Percentiles rank a stretch among this genome's conserved stretches.
Conservation (phyloP, 2,888 invertebrate species). For the Gerris lacustris region DNA sequence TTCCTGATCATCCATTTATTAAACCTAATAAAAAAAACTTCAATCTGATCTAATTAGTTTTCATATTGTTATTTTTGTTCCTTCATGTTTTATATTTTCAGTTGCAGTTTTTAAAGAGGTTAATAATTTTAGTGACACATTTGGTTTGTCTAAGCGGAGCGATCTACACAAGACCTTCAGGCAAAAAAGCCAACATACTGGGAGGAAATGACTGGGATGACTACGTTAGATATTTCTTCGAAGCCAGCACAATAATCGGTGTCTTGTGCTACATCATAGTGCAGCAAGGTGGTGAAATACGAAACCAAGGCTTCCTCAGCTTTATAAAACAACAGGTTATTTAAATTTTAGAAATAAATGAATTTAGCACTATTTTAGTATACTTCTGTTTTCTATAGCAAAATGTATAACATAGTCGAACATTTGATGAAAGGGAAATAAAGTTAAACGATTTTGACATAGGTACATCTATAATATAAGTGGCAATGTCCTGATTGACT, state of each 20-base stretch:
- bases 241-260: constrained; percentile 71
- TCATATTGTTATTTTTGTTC: too few species aligned
- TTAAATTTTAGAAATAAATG: constrained; percentile 28
- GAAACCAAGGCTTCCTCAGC: constrained; percentile 80
- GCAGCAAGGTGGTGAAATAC: constrained; percentile 88
- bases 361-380: too few species aligned
- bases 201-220: constrained; percentile 42
- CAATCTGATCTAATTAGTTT: too few species aligned
- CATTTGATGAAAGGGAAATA: too few species aligned
- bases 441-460: too few species aligned
- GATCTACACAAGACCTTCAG: constrained; percentile 76
- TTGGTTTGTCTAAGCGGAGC: constrained; percentile 76
- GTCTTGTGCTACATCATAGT: constrained; percentile 78
- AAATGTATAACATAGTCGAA: too few species aligned
- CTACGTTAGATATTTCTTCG: constrained; percentile 56
- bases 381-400: too few species aligned
- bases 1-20: too few species aligned
- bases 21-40: too few species aligned
- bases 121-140: constrained; percentile 77
- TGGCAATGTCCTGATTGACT: too few species aligned
- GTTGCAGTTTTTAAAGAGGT: constrained; percentile 85
- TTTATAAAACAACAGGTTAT: constrained; percentile 82
- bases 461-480: too few species aligned
- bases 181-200: constrained; percentile 45
- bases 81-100: constrained; percentile 37